Percentiles rank a stretch among this genome's conserved stretches.
Evolutionary conservation across 2,113 vertebrate genomes (phyloP).

Genomic region (Eubucco bourcierii): DNA sequence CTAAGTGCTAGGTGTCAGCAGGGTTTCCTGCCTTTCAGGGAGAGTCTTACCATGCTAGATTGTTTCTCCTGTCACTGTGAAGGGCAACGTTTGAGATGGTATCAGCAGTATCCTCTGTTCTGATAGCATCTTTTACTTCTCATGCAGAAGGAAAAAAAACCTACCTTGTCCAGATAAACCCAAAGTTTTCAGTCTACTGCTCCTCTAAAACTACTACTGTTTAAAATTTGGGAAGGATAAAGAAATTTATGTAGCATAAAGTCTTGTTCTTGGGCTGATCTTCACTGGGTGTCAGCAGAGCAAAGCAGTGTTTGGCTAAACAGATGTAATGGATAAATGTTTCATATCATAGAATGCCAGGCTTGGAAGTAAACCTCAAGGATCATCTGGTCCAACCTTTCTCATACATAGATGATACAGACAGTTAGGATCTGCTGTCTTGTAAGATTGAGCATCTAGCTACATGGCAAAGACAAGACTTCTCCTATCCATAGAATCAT

Average conservation of each 20-base stretch:
- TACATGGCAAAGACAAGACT: background rate
- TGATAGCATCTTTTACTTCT: background rate
- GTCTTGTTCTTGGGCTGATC: background rate
- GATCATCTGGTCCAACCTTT: too few relatives aligned
- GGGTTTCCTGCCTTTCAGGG: background rate
- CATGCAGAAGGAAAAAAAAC: background rate
- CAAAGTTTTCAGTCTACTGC: background rate
- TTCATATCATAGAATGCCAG: background rate
- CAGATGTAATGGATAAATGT: background rate
- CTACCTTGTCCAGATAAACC: background rate
- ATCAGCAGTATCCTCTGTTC: background rate
- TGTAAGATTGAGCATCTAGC: background rate
- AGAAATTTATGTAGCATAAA: background rate
- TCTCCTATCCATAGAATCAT: background rate
- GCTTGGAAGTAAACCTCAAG: too few relatives aligned
- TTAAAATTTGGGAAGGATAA: background rate
- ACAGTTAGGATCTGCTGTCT: background rate
- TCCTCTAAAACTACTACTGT: background rate
- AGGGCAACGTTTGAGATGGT: background rate
- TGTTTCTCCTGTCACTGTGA: background rate
- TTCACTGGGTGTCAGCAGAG: background rate
- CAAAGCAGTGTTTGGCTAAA: background rate
- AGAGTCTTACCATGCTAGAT: background rate
- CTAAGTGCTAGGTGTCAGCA: background rate
- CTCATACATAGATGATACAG: too few relatives aligned